Evolutionary conservation across 2,113 vertebrate genomes (phyloP), one percentile per base, ranked within the genome.

Genomic region (Nesoenas mayeri): DNA sequence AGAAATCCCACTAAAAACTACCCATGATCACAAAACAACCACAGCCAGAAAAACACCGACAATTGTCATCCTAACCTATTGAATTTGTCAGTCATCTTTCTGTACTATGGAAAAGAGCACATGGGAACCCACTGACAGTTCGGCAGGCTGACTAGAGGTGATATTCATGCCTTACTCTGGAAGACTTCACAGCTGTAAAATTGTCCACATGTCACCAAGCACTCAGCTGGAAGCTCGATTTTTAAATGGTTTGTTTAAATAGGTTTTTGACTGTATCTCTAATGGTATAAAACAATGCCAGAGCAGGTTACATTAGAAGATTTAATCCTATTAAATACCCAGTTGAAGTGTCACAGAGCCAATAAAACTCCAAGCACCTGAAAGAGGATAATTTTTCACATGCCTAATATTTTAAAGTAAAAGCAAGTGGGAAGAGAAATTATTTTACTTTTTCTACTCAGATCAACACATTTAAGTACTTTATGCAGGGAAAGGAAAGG

Each of bases 31-130:
- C 34, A 56, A 57, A 88, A 79, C 6, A 42, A 9, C 29, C 9
- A 13, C 0, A 0, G 13, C 57, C 38, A 48, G 38, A 64, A 88
- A 93, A 48, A 6, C 34, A 44, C 29, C 21, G 38, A 19, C 15
- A 90, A 38, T 32, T 40, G 5, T 64, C 22, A 47, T 34, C 24
- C 54, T 40, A 62, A 20, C 31, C n/a, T 36, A 8, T 44, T 0
- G 3, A 51, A 56, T 72, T 32, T 79, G 36, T 2, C 34, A 71
- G 25, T 31, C 12, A 11, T 29, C 17, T 9, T 32, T 25, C 13
- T 26, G 19, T 12, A 15, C 16, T 17, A 4, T 32, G 20, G 48
- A 47, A 32, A 54, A 42, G 20, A 54, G 15, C 32, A 84, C 16
- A 2, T 20, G 48, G n/a, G 42, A 79, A 53, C 20, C 19, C 36